These are phyloP conservation scores for Enteromius paludinosus DNA, from an alignment of 2,797 vertebrate genomes.

Conservation along the genomic window DNA sequence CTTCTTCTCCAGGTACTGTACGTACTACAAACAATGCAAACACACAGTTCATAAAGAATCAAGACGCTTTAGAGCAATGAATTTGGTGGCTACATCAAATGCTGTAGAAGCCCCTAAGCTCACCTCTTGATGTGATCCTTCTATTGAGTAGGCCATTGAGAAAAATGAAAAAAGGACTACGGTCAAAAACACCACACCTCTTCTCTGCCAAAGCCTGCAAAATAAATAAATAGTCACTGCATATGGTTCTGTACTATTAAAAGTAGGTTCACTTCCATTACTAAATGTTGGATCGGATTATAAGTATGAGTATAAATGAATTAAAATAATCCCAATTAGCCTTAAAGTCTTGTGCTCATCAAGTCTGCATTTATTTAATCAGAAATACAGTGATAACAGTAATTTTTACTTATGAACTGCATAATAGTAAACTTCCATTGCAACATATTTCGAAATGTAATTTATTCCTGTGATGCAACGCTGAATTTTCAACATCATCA, in stretches of 20 bases:
- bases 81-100: neutral
- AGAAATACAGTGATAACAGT: neutral
- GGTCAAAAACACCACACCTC: slow-evolving; percentile 81
- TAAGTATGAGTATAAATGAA: neutral
- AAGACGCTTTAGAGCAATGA: neutral
- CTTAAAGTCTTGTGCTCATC: neutral
- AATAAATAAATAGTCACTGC: neutral
- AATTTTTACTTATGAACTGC: neutral
- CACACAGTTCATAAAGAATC: neutral
- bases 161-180: slow-evolving; percentile 85
- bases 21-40: slow-evolving; percentile 80
- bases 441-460: neutral
- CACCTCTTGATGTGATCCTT: slow-evolving; percentile 95
- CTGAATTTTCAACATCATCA: neutral
- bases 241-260: neutral
- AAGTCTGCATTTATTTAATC: neutral
- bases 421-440: neutral
- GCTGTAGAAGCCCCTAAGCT: slow-evolving; percentile 22
- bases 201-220: slow-evolving; percentile 89
- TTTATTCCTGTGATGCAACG: neutral
- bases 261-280: neutral
- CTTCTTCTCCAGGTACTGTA: slow-evolving; percentile 90
- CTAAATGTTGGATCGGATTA: neutral
- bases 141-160: slow-evolving; percentile 87
- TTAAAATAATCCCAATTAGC: neutral